Evolutionary conservation across 2,113 vertebrate genomes (phyloP), one percentile per base, ranked within the genome.

Genomic region (Vulpes vulpes): DNA sequence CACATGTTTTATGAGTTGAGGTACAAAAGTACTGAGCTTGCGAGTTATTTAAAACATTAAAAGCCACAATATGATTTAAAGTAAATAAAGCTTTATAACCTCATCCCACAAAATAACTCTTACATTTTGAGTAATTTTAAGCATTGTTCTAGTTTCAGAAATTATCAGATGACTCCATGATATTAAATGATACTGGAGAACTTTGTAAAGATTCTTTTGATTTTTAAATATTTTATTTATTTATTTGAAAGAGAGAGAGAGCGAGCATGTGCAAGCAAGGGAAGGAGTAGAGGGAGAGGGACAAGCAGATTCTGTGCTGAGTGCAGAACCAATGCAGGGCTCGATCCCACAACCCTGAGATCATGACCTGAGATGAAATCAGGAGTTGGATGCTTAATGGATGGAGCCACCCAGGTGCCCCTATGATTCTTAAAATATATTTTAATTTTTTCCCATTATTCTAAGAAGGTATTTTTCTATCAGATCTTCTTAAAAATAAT

Each of bases 31-130:
- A 87, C 22, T 43, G 38, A 86, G 55, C 25, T 74, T 20, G 32
- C 19, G 16, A 73, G 59, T 82, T 90, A 86, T 51, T 94, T 94
- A 92, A 95, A 95, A 94, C 35, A 64, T 86, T 91, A 91, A 94
- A 95, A 94, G 11, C 84, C 91, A 93, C 89, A 84, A 4, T 51
- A 74, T n/a, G 35, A 35, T 67, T 51, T 94, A 89, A 96, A 93
- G 38, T 83, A 94, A 96, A 89, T 76, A 79, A 85, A 74, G 53
- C 12, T 95, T 81, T 95, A 43, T 67, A 96, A 89, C 69, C 80
- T 95, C 64, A 93, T 80, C 59, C 81, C 49, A 90, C 80, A 92
- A 95, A 95, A 80, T 78, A 84, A 53, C 73, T 71, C 2, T n/a
- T 95, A 65, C 25, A 1, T 69, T 90, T 55, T 81, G 30, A 86